A percentile compares a stretch with the other conserved stretches of the same genome.
Evolutionary conservation across 1,140 invertebrate genomes (phyloP).

Genomic region (Drosophila subpulchrella): DNA sequence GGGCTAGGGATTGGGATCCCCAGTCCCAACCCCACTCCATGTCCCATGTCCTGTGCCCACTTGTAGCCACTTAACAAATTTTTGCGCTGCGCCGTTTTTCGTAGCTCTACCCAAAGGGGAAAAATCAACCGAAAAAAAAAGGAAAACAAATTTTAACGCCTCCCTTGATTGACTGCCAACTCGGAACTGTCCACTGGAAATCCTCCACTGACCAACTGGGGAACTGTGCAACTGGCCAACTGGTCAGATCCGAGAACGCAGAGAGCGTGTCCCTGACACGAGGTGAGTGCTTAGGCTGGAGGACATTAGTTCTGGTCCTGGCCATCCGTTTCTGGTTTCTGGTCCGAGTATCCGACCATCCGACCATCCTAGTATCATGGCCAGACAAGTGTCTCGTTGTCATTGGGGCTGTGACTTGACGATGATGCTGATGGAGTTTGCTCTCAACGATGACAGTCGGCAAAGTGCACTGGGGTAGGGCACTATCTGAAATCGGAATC

Average conservation of each 20-base stretch:
- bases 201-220: constrained; percentile 11
- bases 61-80: constrained; percentile 68
- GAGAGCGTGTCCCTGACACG: constrained; percentile 45
- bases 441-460: constrained; percentile 32
- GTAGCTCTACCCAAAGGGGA: background rate
- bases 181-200: constrained; percentile 22
- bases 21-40: background rate
- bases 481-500: background rate
- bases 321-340: constrained; percentile 8
- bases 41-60: constrained; percentile 47
- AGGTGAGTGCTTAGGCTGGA: constrained; percentile 51
- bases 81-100: constrained; percentile 55
- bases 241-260: constrained; percentile 10
- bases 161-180: constrained; percentile 52
- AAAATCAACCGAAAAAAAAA: background rate
- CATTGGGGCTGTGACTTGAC: constrained; percentile 31
- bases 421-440: constrained; percentile 48
- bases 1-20: background rate
- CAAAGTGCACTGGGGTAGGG: constrained; percentile 4
- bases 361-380: background rate
- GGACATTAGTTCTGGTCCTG: constrained; percentile 43
- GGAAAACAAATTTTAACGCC: constrained; percentile 45
- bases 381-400: constrained; percentile 40
- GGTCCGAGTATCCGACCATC: constrained; percentile 5
- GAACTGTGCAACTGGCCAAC: constrained; percentile 6